Evolutionary conservation across 2,113 vertebrate species (phyloP), one percentile per base, ranked within the genome.

Genomic region (Callithrix jacchus): DNA sequence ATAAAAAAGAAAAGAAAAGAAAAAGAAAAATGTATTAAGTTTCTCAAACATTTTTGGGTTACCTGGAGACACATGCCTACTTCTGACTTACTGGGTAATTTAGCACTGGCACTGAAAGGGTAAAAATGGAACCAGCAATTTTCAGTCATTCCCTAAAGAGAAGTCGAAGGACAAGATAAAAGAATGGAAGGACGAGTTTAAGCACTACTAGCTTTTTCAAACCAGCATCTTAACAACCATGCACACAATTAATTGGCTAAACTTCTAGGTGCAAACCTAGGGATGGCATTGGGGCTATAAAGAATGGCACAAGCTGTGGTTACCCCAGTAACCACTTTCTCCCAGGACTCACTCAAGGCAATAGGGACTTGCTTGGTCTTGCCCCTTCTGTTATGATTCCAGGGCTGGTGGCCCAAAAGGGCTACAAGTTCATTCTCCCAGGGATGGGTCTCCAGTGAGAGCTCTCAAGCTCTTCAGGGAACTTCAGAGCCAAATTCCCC

Each of bases 301-400:
- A 76, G 58, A 93, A 73, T 17, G 66, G 73, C 86, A 77, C 73
- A 13, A 47, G 20, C n/a, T 83, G 47, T 58, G 64, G 94, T 96
- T 90, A 70, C 47, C 17, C 6, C 70, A 79, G 92, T 82, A 97
- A 91, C 58, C 7, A 40, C 42, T 88, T 73, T 54, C 94, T 96
- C 96, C 5, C 0, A 21, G 80, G 89, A 82, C 40, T 96, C 83
- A 13, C 4, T 45, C 32, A 68, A 64, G 68, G 68, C 93, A 66
- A 52, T 61, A 90, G 93, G 58, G 81, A 97, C 92, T 81, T 89
- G 95, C 92, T 95, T 81, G 81, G 85, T 94, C 95, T 97, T 96
- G 97, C 77, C 92, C 85, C 42, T 86, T 23, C 80, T 88, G 81
- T 77, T 85, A 1, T 10, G n/a, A 8, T 58, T 92, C 87, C 74